Percentiles rank a stretch among this genome's conserved stretches.
Evolutionary conservation across 1,140 invertebrate genomes (phyloP).

Genomic region (Eumaeus atala): DNA sequence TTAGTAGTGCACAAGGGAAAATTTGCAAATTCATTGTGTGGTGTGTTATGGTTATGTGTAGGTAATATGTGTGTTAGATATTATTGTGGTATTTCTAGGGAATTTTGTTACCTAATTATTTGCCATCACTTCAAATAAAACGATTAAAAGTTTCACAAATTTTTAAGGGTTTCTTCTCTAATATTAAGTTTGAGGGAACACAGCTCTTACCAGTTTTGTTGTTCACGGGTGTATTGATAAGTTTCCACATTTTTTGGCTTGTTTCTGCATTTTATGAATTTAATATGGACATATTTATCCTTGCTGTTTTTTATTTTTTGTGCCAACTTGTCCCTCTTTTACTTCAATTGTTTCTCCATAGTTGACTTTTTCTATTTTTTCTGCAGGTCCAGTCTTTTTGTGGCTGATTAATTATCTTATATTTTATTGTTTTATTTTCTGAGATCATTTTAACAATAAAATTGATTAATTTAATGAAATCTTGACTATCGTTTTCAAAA

Average conservation of each 20-base stretch:
- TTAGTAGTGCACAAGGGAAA: conserved; percentile 11
- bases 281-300: no score
- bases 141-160: conserved; percentile 22
- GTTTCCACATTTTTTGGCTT: conserved; percentile 18
- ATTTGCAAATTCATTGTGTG: background rate
- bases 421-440: conserved; percentile 12
- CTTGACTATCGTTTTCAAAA: background rate
- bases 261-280: conserved; percentile 12
- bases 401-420: no score
- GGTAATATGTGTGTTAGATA: conserved; percentile 8
- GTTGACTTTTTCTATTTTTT: background rate
- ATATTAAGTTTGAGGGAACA: conserved; percentile 16
- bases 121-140: conserved; percentile 16
- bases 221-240: conserved; percentile 18
- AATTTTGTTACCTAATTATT: conserved; percentile 16
- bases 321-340: background rate
- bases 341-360: background rate
- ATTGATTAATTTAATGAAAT: background rate
- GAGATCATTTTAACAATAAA: conserved; percentile 12
- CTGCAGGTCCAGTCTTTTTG: conserved; percentile 17
- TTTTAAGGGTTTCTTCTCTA: conserved; percentile 13
- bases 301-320: conserved; percentile 12
- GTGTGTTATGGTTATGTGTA: background rate
- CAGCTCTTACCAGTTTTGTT: conserved; percentile 19
- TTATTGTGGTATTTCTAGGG: conserved; percentile 4